phyloP scores from a whole-genome alignment of 2,113 vertebrate genomes.

The Sander vitreus region DNA sequence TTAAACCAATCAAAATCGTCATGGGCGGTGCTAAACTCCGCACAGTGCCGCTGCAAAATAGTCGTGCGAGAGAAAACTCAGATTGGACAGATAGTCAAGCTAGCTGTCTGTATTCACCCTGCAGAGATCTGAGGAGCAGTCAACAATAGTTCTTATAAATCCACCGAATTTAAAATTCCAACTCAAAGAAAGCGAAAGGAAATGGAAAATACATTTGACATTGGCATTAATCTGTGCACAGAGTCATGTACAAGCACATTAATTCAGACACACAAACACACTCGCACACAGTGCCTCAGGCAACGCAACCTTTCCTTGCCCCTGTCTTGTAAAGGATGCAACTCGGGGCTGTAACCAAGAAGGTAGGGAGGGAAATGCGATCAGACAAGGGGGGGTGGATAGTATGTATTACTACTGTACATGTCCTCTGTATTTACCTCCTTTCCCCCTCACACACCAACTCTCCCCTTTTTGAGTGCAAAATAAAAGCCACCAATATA shows the following conservation, averaged over 20 bases:
- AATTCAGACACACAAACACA: neutral
- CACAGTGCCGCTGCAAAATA: too few species aligned
- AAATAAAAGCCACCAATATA: conserved; percentile 58
- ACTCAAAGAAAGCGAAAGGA: too few species aligned
- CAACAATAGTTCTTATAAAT: too few species aligned
- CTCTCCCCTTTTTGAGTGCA: conserved; percentile 8
- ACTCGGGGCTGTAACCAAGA: conserved; percentile 23
- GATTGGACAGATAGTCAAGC: too few species aligned
- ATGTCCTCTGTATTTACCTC: conserved; percentile 22
- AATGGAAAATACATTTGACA: too few species aligned
- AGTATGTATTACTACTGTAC: neutral
- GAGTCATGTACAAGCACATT: conserved; percentile 5
- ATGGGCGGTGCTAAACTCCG: too few species aligned
- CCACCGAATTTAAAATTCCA: too few species aligned
- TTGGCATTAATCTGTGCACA: neutral
- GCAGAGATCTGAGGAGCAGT: too few species aligned
- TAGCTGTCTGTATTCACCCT: too few species aligned
- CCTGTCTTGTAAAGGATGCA: conserved; percentile 18
- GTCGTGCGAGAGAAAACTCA: too few species aligned
- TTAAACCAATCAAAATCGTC: too few species aligned
- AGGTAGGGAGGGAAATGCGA: conserved; percentile 19
- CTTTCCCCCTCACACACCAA: conserved; percentile 19
- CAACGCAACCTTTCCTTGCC: conserved; percentile 26
- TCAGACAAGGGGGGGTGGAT: conserved; percentile 13
- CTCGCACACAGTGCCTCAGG: conserved; percentile 3